Base-by-base conservation (phyloP, 2,797 vertebrate species). In the Artibeus lituratus region DNA sequence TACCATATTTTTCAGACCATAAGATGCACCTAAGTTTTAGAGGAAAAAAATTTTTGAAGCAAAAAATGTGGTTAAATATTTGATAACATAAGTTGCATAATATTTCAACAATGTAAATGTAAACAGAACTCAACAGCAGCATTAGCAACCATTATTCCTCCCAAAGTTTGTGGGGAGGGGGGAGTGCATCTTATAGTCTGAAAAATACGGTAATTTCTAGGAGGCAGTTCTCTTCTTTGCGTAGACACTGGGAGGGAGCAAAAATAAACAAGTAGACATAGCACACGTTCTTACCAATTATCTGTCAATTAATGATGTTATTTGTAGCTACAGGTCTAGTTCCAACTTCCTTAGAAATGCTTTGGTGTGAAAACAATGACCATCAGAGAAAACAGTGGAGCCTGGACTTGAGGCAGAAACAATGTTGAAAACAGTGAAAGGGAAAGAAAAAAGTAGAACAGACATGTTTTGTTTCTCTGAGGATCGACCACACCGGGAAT, bases 281-380 rank as follows among this genome's bases (percentile, higher is more conserved):
- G 73, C 69, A 95, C 91, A 70, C 19, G 53, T 87, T 90, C 15
- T 94, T 70, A 82, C 65, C 86, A 95, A 89, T 87, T 76, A 73
- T 51, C 72, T 82, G 53, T 80, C 89, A 94, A 57, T 69, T 32
- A 81, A 83, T 91, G 73, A 51, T 57, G 21, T 94, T 93, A 72
- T 85, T 94, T 90, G 95, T 87, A 72, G 39, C 18, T 78, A 29
- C 39, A 49, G 21, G 70, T 69, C 26, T 59, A 85, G 84, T 78
- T 39, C n/a, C 32, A 80, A 53, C 44, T 74, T 93, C 35, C 35
- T 87, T 87, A 76, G 78, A 91, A 93, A 74, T 73, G 22, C 32
- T 91, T 84, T 88, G 44, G 22, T 91, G 22, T 93, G 47, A 95
- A 94, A 91, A 87, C 24, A 90, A 32, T 77, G 47, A 87, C 74